Base-by-base conservation (phyloP, 2,888 invertebrate species). In the Drosophila trichaetosa region DNA sequence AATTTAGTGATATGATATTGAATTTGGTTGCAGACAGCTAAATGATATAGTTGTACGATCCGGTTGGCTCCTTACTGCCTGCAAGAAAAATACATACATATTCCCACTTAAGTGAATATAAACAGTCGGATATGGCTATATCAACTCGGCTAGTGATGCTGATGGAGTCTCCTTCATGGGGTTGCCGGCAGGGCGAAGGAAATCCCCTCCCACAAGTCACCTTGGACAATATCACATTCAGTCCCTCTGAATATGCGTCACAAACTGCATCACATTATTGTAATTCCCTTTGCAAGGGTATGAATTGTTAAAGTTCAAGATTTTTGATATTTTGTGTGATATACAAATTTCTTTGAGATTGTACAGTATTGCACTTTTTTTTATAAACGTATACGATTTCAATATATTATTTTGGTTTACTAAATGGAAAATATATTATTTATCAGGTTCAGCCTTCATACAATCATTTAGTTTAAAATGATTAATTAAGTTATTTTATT, bases 401-500 rank as follows among this genome's bases (percentile, higher is more conserved):
- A 21, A 42, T 21, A 40, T n/a, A n/a, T 40, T 40, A 10, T n/a
- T 40, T 10, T 13, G 21, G 13, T 13, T 21, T 21, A 42, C 42
- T 42, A 13, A 42, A 13, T 21, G 21, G 6, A 42, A 42, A 21
- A 36, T 18, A 16, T 16, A 1, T 16, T 6, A 36, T 36, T 6
- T 29, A 29, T 29, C 29, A 6, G 0, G 27, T 27, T 21, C 11
- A 13, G 21, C 4, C 4, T n/a, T 49, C 31, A 21, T 7, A n/a
- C 31, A 65, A 40, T 38, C 7, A 40, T 18, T 36, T 34, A n/a
- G 34, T 33, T 63, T 27, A 24, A n/a, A 64, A 27, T 18, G 21
- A n/a, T 58, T 33, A 33, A 1, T 40, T 56, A 36, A 56, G 53
- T 54, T 40, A 21, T 29, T 42, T 42, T 46, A 27, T 63, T 40